phyloP scores from a whole-genome alignment of 2,888 invertebrate genomes.

The Linyphia triangularis region DNA sequence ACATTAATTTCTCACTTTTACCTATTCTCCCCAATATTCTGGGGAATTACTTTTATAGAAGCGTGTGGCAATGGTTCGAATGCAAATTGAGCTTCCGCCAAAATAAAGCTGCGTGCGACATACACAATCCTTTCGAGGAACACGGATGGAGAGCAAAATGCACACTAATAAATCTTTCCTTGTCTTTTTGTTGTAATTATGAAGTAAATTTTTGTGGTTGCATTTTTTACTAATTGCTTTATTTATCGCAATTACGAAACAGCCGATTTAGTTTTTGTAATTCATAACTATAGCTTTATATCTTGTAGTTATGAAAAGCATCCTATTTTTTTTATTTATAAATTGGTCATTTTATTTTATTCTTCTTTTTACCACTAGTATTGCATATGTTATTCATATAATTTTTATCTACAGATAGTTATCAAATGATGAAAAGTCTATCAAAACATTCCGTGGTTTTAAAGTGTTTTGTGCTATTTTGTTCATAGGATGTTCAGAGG shows the following conservation, averaged over 20 bases:
- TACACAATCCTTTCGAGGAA: neutral
- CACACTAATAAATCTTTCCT: too few relatives aligned
- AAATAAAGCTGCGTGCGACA: neutral
- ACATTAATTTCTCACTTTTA: constrained; percentile 25
- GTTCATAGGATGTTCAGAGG: too few relatives aligned
- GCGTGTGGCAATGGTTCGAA: constrained; percentile 6
- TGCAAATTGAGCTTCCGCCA: constrained; percentile 35
- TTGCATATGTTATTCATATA: too few relatives aligned
- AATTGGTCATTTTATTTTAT: too few relatives aligned
- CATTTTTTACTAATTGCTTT: neutral
- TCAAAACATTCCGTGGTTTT: too few relatives aligned
- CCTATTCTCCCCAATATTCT: constrained; percentile 7
- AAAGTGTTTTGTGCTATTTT: too few relatives aligned
- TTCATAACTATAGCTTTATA: too few relatives aligned
- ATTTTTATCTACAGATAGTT: too few relatives aligned
- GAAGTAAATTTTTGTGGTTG: neutral
- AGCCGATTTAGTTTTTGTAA: neutral
- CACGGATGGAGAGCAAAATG: neutral
- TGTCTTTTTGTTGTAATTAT: neutral
- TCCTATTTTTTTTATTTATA: too few relatives aligned
- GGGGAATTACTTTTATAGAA: neutral
- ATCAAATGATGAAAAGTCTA: too few relatives aligned
- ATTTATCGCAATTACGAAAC: neutral
- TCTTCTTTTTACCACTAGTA: too few relatives aligned
- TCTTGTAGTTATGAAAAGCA: too few relatives aligned